Percentiles rank a stretch among this genome's conserved stretches.
Evolutionary conservation across 2,888 invertebrate genomes (phyloP).

Genomic region (Mechanitis messenoides): DNA sequence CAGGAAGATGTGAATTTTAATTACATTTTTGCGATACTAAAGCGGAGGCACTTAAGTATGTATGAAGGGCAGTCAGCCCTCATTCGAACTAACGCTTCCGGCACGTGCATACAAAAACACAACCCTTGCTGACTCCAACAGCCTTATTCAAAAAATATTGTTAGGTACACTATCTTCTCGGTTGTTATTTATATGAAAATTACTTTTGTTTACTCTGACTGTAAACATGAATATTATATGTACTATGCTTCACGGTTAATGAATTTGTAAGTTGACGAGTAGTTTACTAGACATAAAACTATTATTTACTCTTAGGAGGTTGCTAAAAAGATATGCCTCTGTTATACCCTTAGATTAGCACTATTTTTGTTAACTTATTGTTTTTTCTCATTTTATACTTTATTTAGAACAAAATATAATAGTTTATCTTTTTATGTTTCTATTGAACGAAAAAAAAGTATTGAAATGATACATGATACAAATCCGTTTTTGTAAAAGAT

Average conservation of each 20-base stretch:
- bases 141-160: constrained; percentile 40
- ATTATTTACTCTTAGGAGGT: constrained; percentile 1
- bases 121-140: constrained; percentile 51
- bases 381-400: no score
- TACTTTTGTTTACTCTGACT: constrained; percentile 12
- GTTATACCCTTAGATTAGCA: background rate
- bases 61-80: constrained; percentile 57
- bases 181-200: constrained; percentile 31
- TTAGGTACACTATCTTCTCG: constrained; percentile 32
- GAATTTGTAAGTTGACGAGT: background rate
- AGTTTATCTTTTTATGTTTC: no score
- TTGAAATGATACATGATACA: background rate
- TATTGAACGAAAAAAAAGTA: background rate
- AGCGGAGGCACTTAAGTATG: constrained; percentile 60
- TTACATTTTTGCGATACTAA: constrained; percentile 71
- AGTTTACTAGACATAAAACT: background rate
- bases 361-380: no score
- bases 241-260: background rate
- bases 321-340: background rate
- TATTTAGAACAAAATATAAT: no score
- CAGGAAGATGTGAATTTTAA: constrained; percentile 66
- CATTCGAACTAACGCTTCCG: constrained; percentile 57
- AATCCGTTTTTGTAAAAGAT: constrained; percentile 34
- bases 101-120: constrained; percentile 57
- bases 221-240: constrained; percentile 14